These are phyloP conservation scores for Ips typographus DNA, from an alignment of 1,140 invertebrate species.

Conservation along the genomic window DNA sequence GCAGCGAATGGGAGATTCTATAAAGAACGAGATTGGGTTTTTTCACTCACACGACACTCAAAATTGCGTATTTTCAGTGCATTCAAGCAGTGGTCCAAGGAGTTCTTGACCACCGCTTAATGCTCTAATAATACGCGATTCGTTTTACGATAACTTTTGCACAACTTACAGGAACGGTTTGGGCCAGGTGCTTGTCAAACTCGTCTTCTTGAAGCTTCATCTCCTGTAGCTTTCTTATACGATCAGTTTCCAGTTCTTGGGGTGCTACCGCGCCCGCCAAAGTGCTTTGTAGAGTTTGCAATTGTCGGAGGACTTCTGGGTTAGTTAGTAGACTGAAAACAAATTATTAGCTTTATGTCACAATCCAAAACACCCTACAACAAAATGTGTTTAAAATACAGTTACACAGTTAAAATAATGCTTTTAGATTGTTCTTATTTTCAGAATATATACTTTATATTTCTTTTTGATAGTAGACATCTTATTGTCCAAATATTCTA, in stretches of 20 bases:
- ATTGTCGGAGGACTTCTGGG: constrained; percentile 71
- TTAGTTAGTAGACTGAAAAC: constrained; percentile 67
- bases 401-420: no score
- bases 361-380: no score
- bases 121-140: not conserved
- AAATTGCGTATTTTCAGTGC: not conserved
- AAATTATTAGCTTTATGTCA: not conserved
- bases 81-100: not conserved
- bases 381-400: no score
- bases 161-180: constrained; percentile 63
- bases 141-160: not conserved
- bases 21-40: constrained; percentile 10
- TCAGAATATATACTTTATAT: not conserved
- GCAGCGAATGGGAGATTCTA: constrained; percentile 68
- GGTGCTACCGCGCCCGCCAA: constrained; percentile 49
- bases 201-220: constrained; percentile 77
- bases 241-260: constrained; percentile 66
- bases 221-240: constrained; percentile 67
- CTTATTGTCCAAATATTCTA: no score
- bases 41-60: not conserved
- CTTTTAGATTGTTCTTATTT: not conserved
- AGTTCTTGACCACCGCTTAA: no score
- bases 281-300: constrained; percentile 63
- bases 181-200: constrained; percentile 76
- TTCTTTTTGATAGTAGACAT: no score